Conservation (phyloP, 2,797 vertebrate species). For the Galagoides demidoff region DNA sequence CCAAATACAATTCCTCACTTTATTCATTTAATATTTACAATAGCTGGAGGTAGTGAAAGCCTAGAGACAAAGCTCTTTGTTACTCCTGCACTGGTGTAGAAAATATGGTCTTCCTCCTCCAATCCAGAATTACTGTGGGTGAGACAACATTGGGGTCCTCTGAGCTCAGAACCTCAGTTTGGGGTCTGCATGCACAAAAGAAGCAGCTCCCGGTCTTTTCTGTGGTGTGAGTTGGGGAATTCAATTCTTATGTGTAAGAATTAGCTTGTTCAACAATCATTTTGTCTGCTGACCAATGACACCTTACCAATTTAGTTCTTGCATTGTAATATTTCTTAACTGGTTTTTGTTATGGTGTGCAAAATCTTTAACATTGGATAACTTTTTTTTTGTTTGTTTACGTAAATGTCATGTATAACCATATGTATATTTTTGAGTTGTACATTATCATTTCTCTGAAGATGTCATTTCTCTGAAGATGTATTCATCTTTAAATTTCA, state of each 20-base stretch:
- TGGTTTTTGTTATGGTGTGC: not conserved
- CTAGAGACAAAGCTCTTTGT: too few relatives aligned
- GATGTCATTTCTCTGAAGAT: not conserved
- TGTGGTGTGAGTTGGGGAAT: not conserved
- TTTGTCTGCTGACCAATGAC: not conserved
- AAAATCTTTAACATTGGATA: not conserved
- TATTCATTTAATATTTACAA: not conserved
- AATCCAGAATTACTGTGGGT: too few relatives aligned
- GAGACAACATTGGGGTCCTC: not conserved
- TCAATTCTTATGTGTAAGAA: not conserved
- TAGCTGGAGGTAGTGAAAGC: not conserved
- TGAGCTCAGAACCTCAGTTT: not conserved
- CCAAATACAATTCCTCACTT: not conserved
- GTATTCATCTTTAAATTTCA: not conserved
- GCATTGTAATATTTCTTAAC: not conserved
- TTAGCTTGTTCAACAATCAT: not conserved
- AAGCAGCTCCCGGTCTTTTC: not conserved
- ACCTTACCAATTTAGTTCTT: not conserved
- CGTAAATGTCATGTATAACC: not conserved
- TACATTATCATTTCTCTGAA: too few relatives aligned
- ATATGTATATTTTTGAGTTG: not conserved
- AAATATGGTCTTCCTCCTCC: too few relatives aligned
- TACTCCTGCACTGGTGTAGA: not conserved
- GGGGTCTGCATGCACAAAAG: not conserved
- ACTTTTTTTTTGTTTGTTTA: not conserved